Conservation (phyloP, 2,113 vertebrate genomes). For the Eptatretus burgeri region DNA sequence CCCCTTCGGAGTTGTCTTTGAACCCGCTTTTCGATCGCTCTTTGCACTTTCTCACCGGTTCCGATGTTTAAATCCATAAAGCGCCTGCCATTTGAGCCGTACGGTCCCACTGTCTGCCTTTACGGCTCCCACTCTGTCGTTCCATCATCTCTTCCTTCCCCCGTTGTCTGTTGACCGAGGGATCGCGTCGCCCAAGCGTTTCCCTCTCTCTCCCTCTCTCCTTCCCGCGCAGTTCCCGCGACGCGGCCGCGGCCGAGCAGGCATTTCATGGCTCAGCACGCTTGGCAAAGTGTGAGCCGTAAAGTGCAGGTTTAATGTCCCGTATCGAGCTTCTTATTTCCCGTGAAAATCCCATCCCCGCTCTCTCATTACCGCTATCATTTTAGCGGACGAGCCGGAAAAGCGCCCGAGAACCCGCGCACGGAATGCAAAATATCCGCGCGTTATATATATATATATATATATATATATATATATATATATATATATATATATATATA, state of each 20-base stretch:
- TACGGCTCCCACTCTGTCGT: too few species aligned
- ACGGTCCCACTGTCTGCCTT: too few species aligned
- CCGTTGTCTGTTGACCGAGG: background rate
- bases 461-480: too few species aligned
- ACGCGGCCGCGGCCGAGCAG: background rate
- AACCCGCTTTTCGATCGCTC: too few species aligned
- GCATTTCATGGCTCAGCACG: background rate
- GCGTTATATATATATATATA: too few species aligned
- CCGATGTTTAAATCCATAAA: too few species aligned
- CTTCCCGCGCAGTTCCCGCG: background rate
- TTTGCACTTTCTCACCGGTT: too few species aligned
- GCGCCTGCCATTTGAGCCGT: too few species aligned
- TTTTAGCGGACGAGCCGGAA: background rate
- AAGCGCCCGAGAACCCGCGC: background rate
- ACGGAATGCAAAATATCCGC: too few species aligned
- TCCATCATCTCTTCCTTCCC: background rate
- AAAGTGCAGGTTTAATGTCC: background rate
- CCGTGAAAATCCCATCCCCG: conserved; percentile 3
- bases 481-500: too few species aligned
- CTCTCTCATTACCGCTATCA: conserved; percentile 5
- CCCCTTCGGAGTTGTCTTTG: too few species aligned
- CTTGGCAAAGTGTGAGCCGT: too few species aligned
- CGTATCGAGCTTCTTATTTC: conserved; percentile 1
- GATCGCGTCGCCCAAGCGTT: background rate
- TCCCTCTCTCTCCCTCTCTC: background rate